These are phyloP conservation scores for Dryocosmus kuriphilus DNA, from an alignment of 2,888 invertebrate genomes.

Conservation along the genomic window DNA sequence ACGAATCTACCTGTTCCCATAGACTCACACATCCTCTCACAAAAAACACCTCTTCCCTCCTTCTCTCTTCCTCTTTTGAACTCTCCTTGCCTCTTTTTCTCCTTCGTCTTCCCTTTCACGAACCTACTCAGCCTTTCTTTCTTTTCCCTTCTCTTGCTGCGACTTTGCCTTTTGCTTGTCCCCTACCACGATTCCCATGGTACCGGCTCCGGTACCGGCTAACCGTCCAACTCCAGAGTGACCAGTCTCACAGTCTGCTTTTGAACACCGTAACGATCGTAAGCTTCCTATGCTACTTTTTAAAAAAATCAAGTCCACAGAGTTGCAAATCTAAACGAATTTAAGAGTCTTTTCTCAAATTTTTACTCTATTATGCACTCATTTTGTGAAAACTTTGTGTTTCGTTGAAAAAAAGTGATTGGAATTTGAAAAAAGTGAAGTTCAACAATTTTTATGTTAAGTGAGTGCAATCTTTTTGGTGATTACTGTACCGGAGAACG, in stretches of 20 bases:
- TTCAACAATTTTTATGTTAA: neutral
- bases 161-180: constrained; percentile 40
- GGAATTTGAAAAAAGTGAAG: neutral
- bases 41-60: constrained; percentile 52
- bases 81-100: constrained; percentile 44
- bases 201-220: constrained; percentile 24
- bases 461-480: constrained; percentile 24
- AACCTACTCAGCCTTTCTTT: constrained; percentile 43
- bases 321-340: neutral
- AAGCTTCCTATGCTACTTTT: constrained; percentile 37
- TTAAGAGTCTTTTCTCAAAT: neutral
- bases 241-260: constrained; percentile 57
- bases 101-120: constrained; percentile 38
- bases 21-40: neutral
- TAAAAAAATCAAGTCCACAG: neutral
- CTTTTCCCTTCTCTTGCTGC: constrained; percentile 43
- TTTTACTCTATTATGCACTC: neutral
- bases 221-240: constrained; percentile 51
- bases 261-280: constrained; percentile 45
- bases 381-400: neutral
- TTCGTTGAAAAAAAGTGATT: neutral
- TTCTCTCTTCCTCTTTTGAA: constrained; percentile 42
- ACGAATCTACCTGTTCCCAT: constrained; percentile 31
- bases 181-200: constrained; percentile 41
- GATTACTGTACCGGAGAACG: constrained; percentile 7